Base-by-base conservation (phyloP, 1,140 invertebrate species). In the Solenopsis invicta region DNA sequence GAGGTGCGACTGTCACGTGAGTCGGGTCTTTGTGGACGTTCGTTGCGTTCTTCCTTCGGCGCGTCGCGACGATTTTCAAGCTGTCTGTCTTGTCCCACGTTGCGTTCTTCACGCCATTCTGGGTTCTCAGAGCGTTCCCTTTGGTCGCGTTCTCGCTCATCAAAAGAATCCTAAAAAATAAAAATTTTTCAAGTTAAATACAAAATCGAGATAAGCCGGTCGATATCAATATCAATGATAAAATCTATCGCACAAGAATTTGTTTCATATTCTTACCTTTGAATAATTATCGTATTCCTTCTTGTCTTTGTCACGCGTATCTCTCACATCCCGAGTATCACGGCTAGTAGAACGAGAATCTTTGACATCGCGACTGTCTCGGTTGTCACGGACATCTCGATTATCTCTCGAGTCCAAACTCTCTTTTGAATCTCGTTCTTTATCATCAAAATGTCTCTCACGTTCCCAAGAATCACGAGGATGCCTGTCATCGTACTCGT, bases 11-110 rank as follows among this genome's bases (percentile, higher is more conserved):
- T 96, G 86, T 96, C 96, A 16, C 96, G 95, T 64, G 96, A 96
- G 89, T 97, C 97, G 1, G 96, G 96, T 84, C 96, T 94, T n/a
- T 96, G 95, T 0, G 96, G 96, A 10, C 96, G 94, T 71, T 96
- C 96, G 50, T 93, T 94, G 5, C 95, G 93, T 18, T 85, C 82
- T 29, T 85, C 82, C 6, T 77, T 85, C 8, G 74, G 54, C 8
- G 84, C 86, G 5, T 87, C 64, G 4, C 91, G 92, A 10, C 92
- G 93, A 75, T 92, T 86, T 21, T 94, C 93, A 10, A 87, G 86
- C 10, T 88, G 90, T 29, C 91, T 82, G 0, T 90, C 91, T 29
- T 88, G 90, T 34, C 54, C 67, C 12, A 52, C 81, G n/a, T 92
- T 90, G 62, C 94, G 93, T 18, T 94, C 92, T 1, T 94, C 94